phyloP scores from a whole-genome alignment of 2,113 vertebrate species.

The Cochlearius cochlearius region DNA sequence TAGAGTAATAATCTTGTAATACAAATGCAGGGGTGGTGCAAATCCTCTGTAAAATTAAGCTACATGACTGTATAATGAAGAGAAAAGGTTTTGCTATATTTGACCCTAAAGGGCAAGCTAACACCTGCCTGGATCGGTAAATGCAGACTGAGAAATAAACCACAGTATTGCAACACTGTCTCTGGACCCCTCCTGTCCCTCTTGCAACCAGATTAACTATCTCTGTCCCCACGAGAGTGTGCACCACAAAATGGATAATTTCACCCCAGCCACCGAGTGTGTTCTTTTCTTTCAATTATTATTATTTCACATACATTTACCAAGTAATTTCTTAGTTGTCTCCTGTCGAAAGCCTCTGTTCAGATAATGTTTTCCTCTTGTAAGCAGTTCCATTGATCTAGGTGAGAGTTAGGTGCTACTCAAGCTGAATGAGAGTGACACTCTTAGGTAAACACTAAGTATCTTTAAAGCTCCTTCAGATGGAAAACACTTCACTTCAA shows the following conservation, averaged over 20 bases:
- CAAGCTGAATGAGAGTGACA: background rate
- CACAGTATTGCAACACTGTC: background rate
- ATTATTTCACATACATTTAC: background rate
- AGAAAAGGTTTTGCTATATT: background rate
- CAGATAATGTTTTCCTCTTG: background rate
- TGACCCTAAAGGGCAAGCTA: background rate
- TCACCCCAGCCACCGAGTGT: background rate
- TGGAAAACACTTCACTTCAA: background rate
- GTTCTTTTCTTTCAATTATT: background rate
- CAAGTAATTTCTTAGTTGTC: background rate
- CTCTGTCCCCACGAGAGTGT: background rate
- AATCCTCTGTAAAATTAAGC: slow-evolving; percentile 10
- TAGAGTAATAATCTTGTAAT: background rate
- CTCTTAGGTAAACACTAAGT: background rate
- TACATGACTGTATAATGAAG: background rate
- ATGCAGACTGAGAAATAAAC: background rate
- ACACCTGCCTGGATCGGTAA: background rate
- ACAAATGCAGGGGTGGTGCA: background rate
- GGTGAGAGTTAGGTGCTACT: slow-evolving; percentile 1
- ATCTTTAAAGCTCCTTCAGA: background rate
- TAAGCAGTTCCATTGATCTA: background rate
- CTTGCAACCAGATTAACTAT: background rate
- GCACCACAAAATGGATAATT: background rate
- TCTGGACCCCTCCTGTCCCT: background rate
- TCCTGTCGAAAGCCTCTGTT: background rate